Base-by-base conservation (phyloP, 2,888 invertebrate species). In the Nemotelus pantherinus region DNA sequence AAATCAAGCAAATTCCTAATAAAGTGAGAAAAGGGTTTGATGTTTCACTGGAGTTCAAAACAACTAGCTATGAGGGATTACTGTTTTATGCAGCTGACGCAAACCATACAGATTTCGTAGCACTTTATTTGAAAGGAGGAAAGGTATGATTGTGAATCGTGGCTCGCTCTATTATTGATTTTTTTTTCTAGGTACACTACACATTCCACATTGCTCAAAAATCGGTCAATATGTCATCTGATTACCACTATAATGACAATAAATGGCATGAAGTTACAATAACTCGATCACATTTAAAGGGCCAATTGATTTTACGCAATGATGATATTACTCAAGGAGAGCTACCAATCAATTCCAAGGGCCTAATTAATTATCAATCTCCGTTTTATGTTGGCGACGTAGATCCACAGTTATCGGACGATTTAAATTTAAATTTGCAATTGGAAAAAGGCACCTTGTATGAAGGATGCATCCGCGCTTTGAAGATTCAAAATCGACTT, bases 341-440 rank as follows among this genome's bases (percentile, higher is more conserved):
- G n/a, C 43, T 77, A 6, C 58, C 68, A 41, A 41, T 6, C 39
- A 45, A 39, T 10, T 77, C 87, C 2, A 74, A 63, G 7, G 86
- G 88, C 10, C 88, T 89, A 0, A 89, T 94, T 3, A 89, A 91
- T 72, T 89, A 95, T 1, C 86, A 88, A 9, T 88, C 92, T 55
- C 96, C 96, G 0, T 92, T 93, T 83, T 96, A 91, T 85, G 89
- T 96, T 72, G 97, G 98, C 43, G 97, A 97, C 0, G 85, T 96
- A n/a, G 83, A 82, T n/a, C 5, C 45, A 5, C 83, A 81, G 50
- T 82, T 81, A 9, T 88, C 89, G 2, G 85, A 88, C 3, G 87
- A 86, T 48, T 89, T 90, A 2, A 83, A 83, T 57, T 82, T 82
- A 1, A 85, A 85, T 79, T 83, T 87, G 0, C 81, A 83, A 3